phyloP scores from a whole-genome alignment of 2,888 invertebrate species.

The Cephus spinipes region DNA sequence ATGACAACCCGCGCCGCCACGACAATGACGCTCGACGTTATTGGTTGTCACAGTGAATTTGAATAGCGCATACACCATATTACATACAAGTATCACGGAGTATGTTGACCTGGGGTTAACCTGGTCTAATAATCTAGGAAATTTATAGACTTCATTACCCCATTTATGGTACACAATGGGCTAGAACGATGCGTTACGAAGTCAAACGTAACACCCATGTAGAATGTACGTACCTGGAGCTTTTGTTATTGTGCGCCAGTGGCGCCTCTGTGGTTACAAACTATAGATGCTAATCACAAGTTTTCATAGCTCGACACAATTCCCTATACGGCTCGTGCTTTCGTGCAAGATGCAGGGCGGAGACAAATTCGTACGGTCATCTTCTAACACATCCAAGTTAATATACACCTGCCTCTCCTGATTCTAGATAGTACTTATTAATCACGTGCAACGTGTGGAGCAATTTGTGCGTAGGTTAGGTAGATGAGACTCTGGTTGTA shows the following conservation, averaged over 20 bases:
- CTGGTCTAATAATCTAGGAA: not conserved
- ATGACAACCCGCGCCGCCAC: not conserved
- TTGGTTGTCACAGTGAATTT: not conserved
- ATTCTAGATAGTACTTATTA: not conserved
- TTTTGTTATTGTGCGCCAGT: not conserved
- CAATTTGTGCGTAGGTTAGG: not conserved
- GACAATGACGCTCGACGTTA: not conserved
- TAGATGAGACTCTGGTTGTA: not conserved
- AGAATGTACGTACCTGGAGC: not conserved
- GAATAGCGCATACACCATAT: not conserved
- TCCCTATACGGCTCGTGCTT: not conserved
- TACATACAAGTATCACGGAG: not conserved
- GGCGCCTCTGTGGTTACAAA: not conserved
- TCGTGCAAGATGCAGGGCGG: not conserved
- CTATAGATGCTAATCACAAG: not conserved
- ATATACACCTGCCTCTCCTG: not conserved
- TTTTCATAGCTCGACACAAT: not conserved
- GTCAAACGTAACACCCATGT: not conserved
- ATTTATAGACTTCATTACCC: not conserved
- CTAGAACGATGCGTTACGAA: not conserved
- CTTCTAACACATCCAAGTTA: not conserved
- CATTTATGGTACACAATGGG: not conserved
- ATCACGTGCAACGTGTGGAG: not conserved
- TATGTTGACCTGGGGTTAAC: not conserved
- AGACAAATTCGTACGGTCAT: not conserved